phyloP scores from a whole-genome alignment of 2,888 invertebrate species.

The Pyrgus malvae region DNA sequence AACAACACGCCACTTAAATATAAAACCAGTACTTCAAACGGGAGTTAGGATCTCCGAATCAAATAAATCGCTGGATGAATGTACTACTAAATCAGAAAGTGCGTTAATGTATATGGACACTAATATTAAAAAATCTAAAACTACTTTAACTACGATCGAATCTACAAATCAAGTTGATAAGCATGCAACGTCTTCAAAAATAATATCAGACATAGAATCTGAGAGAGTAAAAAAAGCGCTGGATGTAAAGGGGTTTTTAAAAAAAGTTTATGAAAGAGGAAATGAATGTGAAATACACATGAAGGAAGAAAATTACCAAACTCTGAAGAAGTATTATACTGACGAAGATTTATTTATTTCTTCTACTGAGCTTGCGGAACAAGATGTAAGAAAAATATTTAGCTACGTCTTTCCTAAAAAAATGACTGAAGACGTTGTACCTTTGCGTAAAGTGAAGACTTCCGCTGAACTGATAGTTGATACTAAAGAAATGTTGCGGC shows the following conservation, averaged over 20 bases:
- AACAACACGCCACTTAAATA: background rate
- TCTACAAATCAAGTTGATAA: background rate
- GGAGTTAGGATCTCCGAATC: background rate
- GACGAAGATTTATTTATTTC: constrained; percentile 34
- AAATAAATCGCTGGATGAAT: background rate
- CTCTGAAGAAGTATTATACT: constrained; percentile 33
- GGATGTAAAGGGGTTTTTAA: background rate
- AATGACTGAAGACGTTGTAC: constrained; percentile 23
- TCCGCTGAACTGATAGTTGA: constrained; percentile 56
- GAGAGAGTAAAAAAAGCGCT: background rate
- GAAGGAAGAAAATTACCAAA: background rate
- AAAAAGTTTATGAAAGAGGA: background rate
- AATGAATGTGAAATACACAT: background rate
- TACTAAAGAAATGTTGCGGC: constrained; percentile 44
- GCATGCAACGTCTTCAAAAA: background rate
- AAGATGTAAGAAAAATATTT: constrained; percentile 43
- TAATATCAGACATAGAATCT: background rate
- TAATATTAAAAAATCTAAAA: constrained; percentile 1
- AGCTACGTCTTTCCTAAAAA: constrained; percentile 50
- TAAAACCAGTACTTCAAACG: constrained; percentile 24
- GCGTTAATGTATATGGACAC: constrained; percentile 1
- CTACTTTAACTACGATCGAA: background rate
- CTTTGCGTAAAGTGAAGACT: constrained; percentile 36
- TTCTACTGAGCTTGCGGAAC: constrained; percentile 20
- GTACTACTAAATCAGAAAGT: constrained; percentile 10